Percentiles rank a stretch among this genome's conserved stretches.
Evolutionary conservation across 2,797 vertebrate genomes (phyloP).

Genomic region (Nannoperca australis): DNA sequence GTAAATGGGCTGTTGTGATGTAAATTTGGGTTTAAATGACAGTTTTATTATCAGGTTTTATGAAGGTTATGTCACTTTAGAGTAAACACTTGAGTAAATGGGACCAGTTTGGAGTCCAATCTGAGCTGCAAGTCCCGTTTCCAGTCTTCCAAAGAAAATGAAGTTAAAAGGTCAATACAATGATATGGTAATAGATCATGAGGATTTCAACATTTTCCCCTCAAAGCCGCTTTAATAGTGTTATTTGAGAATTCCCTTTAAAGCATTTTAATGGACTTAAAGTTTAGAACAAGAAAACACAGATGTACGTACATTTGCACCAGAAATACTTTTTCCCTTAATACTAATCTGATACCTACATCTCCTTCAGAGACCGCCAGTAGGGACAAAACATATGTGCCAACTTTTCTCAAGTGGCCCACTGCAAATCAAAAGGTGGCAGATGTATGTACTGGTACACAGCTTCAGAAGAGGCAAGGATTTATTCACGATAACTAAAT

Average conservation of each 20-base stretch:
- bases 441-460: background rate
- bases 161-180: slow-evolving; percentile 4
- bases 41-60: slow-evolving; percentile 6
- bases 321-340: background rate
- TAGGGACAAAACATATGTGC: background rate
- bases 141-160: background rate
- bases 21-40: background rate
- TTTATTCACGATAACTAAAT: background rate
- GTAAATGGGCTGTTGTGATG: slow-evolving; percentile 3
- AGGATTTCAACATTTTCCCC: background rate
- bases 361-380: background rate
- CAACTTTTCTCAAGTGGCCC: slow-evolving; percentile 1
- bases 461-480: slow-evolving; percentile 1
- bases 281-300: background rate
- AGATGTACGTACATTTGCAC: background rate
- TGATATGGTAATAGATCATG: background rate
- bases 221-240: background rate
- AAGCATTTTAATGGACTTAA: background rate
- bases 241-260: background rate
- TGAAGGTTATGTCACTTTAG: background rate
- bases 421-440: background rate
- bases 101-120: background rate
- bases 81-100: slow-evolving; percentile 2
- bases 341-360: background rate
- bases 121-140: background rate